Conservation (phyloP, 2,113 vertebrate species). For the Typhlomys cinereus region DNA sequence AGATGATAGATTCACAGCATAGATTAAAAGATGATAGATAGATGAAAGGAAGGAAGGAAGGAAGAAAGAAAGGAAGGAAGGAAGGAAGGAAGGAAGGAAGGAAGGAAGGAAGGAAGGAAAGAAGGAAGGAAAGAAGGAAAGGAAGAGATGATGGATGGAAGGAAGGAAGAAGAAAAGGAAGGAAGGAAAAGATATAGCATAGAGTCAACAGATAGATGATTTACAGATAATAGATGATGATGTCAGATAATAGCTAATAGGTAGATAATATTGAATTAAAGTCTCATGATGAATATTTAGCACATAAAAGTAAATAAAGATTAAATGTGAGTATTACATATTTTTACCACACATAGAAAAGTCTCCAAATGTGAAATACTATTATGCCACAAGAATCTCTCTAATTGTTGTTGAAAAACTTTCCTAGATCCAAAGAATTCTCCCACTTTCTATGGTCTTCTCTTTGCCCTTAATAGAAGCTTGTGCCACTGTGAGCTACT, state of each 20-base stretch:
- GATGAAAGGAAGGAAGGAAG: no score
- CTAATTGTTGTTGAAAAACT: not conserved
- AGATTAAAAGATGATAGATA: no score
- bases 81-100: no score
- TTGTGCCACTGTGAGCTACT: not conserved
- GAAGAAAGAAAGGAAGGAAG: no score
- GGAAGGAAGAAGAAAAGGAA: no score
- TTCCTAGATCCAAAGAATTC: not conserved
- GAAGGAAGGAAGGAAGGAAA: no score
- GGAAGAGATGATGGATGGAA: no score
- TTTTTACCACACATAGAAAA: not conserved
- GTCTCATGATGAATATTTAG: not conserved
- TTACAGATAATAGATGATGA: not conserved
- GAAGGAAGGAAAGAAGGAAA: no score
- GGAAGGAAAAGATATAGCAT: no score
- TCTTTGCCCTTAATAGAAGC: not conserved
- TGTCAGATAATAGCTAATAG: no score
- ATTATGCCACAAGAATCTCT: not conserved
- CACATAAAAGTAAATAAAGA: not conserved
- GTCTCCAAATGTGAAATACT: not conserved
- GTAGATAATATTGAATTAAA: not conserved
- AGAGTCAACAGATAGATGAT: not conserved
- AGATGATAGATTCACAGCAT: no score
- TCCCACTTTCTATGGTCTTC: not conserved
- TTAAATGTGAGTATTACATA: not conserved